Conservation (phyloP, 2,113 vertebrate species). For the Rhineura floridana region DNA sequence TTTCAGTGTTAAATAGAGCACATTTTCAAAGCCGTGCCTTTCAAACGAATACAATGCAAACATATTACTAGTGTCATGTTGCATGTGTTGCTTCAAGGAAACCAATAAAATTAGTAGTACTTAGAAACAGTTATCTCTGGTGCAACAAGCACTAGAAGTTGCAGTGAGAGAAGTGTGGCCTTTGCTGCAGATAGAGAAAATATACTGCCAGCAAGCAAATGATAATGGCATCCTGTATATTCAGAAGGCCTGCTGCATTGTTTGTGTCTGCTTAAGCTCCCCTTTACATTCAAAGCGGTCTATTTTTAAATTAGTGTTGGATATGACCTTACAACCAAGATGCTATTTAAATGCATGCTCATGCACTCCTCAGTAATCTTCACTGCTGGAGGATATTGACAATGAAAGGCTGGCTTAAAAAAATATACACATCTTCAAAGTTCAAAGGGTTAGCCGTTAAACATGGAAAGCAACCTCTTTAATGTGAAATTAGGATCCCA, state of each 20-base stretch:
- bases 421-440: neutral
- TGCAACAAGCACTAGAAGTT: neutral
- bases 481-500: neutral
- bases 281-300: neutral
- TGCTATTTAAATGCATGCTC: constrained; percentile 18
- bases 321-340: constrained; percentile 16
- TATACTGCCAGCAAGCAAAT: neutral
- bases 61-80: neutral
- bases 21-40: neutral
- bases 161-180: neutral
- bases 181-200: neutral
- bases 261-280: neutral
- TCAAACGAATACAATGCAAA: constrained; percentile 3
- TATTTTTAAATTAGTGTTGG: constrained; percentile 9
- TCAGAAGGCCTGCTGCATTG: neutral
- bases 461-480: neutral
- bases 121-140: neutral
- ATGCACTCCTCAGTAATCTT: neutral
- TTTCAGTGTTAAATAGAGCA: neutral
- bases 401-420: neutral
- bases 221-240: constrained; percentile 6
- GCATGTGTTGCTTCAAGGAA: neutral
- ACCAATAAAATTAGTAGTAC: neutral
- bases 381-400: neutral
- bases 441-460: neutral